phyloP scores from a whole-genome alignment of 2,888 invertebrate species.

The Lochmaea capreae region DNA sequence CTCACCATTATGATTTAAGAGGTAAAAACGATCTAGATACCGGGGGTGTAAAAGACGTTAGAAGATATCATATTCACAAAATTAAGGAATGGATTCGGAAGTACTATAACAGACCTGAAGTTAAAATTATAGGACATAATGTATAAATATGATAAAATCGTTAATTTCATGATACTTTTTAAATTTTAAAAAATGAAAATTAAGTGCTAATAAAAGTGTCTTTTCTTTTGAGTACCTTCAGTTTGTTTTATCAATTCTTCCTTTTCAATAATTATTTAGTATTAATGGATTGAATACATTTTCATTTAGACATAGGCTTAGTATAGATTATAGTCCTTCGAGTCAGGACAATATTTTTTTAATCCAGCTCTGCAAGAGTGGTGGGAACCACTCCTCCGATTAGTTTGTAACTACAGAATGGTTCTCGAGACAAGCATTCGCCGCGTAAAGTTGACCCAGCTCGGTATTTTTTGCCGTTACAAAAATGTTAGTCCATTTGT shows the following conservation, averaged over 20 bases:
- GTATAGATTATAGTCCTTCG: background rate
- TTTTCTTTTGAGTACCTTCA: no score
- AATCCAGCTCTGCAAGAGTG: constrained; percentile 10
- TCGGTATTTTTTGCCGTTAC: constrained; percentile 56
- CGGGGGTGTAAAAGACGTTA: constrained; percentile 72
- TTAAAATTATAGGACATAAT: background rate
- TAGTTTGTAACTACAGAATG: constrained; percentile 25
- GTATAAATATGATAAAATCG: background rate
- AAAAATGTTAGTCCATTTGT: constrained; percentile 57
- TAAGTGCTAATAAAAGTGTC: no score
- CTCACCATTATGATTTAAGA: constrained; percentile 89
- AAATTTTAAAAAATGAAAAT: no score
- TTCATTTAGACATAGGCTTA: background rate
- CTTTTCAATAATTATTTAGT: no score
- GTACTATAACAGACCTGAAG: constrained; percentile 41
- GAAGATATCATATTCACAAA: constrained; percentile 72
- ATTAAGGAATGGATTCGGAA: constrained; percentile 71
- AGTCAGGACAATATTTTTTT: background rate
- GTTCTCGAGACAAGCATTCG: constrained; percentile 36
- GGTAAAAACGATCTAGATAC: constrained; percentile 74
- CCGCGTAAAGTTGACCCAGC: constrained; percentile 32
- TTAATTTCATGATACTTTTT: background rate
- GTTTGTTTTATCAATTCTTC: no score
- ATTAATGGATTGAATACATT: no score
- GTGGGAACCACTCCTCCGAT: constrained; percentile 26